Conservation (phyloP, 2,113 vertebrate genomes). For the Ibidorhyncha struthersii region DNA sequence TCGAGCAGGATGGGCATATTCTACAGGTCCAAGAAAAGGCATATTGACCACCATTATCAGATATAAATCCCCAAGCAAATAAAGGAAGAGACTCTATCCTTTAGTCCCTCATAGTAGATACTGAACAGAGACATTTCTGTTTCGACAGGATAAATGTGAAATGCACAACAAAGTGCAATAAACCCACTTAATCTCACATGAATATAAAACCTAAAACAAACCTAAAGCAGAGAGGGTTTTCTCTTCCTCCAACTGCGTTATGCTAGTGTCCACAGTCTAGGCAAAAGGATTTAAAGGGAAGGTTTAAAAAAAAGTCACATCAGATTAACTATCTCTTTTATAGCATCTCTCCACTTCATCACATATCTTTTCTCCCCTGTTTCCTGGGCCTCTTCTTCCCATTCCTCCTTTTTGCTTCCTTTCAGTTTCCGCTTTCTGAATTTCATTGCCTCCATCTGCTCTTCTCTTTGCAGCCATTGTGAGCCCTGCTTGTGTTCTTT, state of each 20-base stretch:
- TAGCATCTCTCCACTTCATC: neutral
- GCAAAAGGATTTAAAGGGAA: neutral
- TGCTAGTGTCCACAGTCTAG: neutral
- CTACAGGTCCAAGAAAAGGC: neutral
- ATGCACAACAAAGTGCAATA: neutral
- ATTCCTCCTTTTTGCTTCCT: neutral
- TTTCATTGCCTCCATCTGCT: neutral
- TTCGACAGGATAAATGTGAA: neutral
- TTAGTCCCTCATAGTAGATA: neutral
- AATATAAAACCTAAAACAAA: neutral
- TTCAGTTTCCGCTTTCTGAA: neutral
- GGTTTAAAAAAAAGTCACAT: neutral
- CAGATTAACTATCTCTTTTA: neutral
- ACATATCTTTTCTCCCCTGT: neutral
- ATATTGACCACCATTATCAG: neutral
- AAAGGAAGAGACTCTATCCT: neutral
- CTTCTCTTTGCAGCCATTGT: neutral
- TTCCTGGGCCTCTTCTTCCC: neutral
- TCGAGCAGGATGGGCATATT: neutral
- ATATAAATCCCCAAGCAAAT: neutral
- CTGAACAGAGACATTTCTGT: neutral
- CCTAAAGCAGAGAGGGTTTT: neutral
- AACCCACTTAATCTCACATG: neutral
- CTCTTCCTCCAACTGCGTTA: neutral
- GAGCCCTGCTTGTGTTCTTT: neutral